Conservation (phyloP, 2,888 invertebrate species). For the Leptogaster cylindrica region DNA sequence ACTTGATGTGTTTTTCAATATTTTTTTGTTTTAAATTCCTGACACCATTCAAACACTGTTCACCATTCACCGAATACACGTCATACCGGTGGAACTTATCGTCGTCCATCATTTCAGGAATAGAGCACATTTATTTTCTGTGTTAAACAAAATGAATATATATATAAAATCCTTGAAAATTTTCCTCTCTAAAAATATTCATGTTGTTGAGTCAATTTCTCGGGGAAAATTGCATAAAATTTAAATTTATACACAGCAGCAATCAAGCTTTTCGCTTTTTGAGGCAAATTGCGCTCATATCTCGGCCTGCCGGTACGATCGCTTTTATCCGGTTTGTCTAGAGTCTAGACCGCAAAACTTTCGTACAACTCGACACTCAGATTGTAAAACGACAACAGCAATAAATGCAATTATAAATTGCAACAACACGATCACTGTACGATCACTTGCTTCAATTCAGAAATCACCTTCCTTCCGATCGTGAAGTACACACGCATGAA, state of each 20-base stretch:
- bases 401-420: neutral
- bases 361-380: slow-evolving; percentile 12
- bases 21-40: too few relatives aligned
- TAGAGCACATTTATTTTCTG: too few relatives aligned
- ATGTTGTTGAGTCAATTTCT: neutral
- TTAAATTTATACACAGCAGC: slow-evolving; percentile 1
- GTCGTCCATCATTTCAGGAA: too few relatives aligned
- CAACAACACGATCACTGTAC: neutral
- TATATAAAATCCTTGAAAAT: slow-evolving; percentile 26
- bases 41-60: too few relatives aligned
- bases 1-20: too few relatives aligned
- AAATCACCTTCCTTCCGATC: slow-evolving; percentile 36
- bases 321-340: slow-evolving; percentile 40
- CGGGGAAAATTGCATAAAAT: slow-evolving; percentile 6
- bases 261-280: neutral
- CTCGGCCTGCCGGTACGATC: slow-evolving; percentile 13
- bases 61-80: too few relatives aligned
- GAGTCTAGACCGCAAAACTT: slow-evolving; percentile 35
- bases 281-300: slow-evolving; percentile 6
- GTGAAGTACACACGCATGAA: neutral
- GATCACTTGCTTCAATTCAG: slow-evolving; percentile 25
- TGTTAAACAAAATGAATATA: too few relatives aligned
- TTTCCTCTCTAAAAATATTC: slow-evolving; percentile 15
- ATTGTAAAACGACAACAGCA: neutral
- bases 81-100: too few relatives aligned